Base-by-base conservation (phyloP, 2,888 invertebrate species). In the Galerucella pusilla region DNA sequence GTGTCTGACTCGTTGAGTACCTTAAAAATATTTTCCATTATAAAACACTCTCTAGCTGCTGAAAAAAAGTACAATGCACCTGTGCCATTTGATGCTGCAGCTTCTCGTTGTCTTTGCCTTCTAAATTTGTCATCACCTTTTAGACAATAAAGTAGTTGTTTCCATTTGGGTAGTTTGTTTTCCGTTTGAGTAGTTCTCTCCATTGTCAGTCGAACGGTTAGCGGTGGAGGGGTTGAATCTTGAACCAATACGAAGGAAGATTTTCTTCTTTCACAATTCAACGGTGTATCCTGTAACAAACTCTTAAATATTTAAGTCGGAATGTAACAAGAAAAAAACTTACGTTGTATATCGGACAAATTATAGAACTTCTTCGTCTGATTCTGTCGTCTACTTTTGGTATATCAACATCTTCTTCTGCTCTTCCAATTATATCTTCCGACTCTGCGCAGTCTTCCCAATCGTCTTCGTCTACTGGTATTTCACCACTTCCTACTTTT, bases 401-500 rank as follows among this genome's bases (percentile, higher is more conserved):
- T 73, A 79, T 81, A 71, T 84, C 84, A 20, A 87, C 82, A 80
- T 88, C 87, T 12, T 80, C 65, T 52, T 80, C 80, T 10, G 80
- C 25, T 85, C 83, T 84, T 46, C 90, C 90, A 10, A 90, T 89
- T 81, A 91, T 91, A 79, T 91, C 91, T n/a, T 90, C 90, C 46
- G 85, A 81, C 49, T 88, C 89, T 52, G 89, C 89, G 57, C 93
- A 89, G 83, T 94, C 95, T 81, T 94, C 94, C 94, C 94, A 95
- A 84, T 95, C 95, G 0, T 94, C 93, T 81, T 95, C 94, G 80
- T 95, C 93, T 6, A 94, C 90, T 0, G 93, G 92, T 74, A 95
- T 94, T 86, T 96, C 96, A 0, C 96, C 96, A 75, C 95, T 95
- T 11, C 96, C 96, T 6, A 94, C 94, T 91, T 96, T 96, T 0